phyloP scores from a whole-genome alignment of 2,113 vertebrate genomes.

The Megalops atlanticus region DNA sequence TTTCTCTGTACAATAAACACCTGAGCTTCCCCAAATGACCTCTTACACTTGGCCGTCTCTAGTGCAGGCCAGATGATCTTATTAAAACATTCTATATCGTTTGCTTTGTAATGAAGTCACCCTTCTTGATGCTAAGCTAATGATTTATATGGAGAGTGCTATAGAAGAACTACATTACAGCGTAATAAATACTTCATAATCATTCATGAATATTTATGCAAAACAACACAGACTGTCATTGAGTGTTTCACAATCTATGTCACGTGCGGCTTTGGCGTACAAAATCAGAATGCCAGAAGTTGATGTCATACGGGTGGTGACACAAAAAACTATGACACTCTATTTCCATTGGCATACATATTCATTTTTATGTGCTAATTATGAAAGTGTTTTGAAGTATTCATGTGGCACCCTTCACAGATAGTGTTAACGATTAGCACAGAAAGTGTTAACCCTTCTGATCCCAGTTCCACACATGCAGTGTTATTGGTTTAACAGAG shows the following conservation, averaged over 20 bases:
- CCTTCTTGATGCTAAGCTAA: too few relatives aligned
- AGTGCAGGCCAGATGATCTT: background rate
- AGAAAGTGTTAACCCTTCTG: too few relatives aligned
- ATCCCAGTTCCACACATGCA: too few relatives aligned
- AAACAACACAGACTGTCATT: too few relatives aligned
- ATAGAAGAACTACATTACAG: background rate
- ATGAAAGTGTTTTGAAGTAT: background rate
- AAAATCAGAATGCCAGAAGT: too few relatives aligned
- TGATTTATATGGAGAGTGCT: background rate
- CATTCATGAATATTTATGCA: too few relatives aligned
- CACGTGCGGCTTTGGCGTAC: too few relatives aligned
- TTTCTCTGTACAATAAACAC: background rate
- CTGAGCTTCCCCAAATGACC: background rate
- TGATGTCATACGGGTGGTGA: background rate
- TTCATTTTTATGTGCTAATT: background rate
- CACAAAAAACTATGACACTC: background rate
- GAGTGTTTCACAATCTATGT: too few relatives aligned
- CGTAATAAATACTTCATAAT: background rate
- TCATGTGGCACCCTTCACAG: background rate
- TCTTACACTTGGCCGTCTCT: background rate
- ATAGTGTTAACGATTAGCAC: too few relatives aligned
- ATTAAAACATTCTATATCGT: background rate
- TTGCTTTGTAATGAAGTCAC: too few relatives aligned
- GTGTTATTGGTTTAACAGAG: too few relatives aligned
- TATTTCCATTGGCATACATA: too few relatives aligned